Conservation (phyloP, 2,113 vertebrate genomes). For the pig (Sus scrofa) region DNA sequence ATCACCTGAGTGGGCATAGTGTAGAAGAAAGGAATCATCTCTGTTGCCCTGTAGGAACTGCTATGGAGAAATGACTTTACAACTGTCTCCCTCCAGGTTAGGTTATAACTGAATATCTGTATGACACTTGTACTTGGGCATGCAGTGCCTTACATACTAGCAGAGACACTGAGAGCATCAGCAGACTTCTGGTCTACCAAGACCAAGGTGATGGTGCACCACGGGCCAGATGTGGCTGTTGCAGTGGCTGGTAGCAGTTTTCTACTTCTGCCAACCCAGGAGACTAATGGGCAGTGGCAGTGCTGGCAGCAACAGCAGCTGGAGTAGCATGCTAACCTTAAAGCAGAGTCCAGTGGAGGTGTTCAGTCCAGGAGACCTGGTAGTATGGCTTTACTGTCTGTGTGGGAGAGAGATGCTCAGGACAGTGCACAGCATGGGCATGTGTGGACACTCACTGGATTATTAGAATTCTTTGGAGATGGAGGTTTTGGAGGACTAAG, state of each 20-base stretch:
- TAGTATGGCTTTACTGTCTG: not conserved
- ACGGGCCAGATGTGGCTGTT: not conserved
- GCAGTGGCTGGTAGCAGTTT: too few species aligned
- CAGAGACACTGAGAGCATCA: not conserved
- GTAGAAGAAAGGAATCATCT: not conserved
- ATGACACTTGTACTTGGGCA: not conserved
- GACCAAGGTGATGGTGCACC: not conserved
- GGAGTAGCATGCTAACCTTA: accelerated
- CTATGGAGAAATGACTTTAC: not conserved
- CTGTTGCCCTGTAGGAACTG: not conserved
- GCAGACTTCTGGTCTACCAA: not conserved
- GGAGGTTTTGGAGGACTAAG: not conserved
- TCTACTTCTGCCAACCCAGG: not conserved
- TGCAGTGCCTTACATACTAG: not conserved
- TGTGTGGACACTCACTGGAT: not conserved
- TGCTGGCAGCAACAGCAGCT: not conserved
- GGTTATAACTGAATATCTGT: not conserved
- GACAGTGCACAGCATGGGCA: not conserved
- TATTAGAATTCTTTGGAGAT: not conserved
- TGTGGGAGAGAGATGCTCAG: not conserved
- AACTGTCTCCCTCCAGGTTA: not conserved
- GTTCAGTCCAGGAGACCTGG: not conserved
- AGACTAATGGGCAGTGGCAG: too few species aligned
- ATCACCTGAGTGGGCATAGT: not conserved
- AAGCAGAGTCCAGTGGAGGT: not conserved